Conservation (phyloP, 1,140 invertebrate species). For the Trinorchestia longiramus region DNA sequence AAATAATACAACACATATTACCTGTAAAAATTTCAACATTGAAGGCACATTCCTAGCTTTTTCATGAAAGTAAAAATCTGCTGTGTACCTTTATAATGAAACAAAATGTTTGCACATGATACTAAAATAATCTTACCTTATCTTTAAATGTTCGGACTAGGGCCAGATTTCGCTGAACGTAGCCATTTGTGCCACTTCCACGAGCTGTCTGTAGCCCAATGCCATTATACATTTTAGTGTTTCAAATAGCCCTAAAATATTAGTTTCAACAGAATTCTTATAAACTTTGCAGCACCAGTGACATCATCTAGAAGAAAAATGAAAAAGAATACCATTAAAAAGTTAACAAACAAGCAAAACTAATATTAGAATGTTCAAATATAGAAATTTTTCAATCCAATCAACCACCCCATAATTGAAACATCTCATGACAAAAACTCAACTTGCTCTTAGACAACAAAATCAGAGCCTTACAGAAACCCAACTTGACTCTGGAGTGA, state of each 20-base stretch:
- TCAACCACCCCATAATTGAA: too few relatives aligned
- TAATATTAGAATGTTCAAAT: too few relatives aligned
- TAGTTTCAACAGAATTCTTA: not conserved
- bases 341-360: too few relatives aligned
- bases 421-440: too few relatives aligned
- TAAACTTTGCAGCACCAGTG: not conserved
- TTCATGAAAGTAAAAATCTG: not conserved
- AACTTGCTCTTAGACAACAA: too few relatives aligned
- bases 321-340: too few relatives aligned
- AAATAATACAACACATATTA: too few relatives aligned
- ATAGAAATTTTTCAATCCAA: too few relatives aligned
- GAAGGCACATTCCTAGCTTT: not conserved
- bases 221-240: constrained; percentile 92
- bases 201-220: constrained; percentile 95
- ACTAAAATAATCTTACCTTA: constrained; percentile 71
- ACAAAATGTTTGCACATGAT: not conserved
- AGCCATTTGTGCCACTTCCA: constrained; percentile 98
- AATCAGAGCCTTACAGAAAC: too few relatives aligned
- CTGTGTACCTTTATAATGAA: not conserved
- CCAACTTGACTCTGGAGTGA: too few relatives aligned
- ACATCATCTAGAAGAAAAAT: not conserved
- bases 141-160: constrained; percentile 88
- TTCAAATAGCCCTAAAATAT: not conserved
- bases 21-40: too few relatives aligned
- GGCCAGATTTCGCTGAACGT: constrained; percentile 96